These are phyloP conservation scores for Nephrotoma guestfalica DNA, from an alignment of 2,888 invertebrate species.

Conservation along the genomic window DNA sequence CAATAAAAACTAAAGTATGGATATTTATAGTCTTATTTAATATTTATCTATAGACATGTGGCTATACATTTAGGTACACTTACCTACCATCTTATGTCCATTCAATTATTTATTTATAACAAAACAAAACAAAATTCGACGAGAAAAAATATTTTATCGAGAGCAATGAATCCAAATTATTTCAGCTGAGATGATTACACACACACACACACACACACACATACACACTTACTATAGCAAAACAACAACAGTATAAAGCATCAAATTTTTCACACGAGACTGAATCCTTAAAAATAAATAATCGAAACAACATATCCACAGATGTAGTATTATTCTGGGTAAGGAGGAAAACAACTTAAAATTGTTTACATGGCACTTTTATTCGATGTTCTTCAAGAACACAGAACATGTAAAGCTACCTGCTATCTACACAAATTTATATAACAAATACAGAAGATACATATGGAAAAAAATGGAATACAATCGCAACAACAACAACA, in stretches of 20 bases:
- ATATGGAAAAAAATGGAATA: not conserved
- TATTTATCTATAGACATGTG: not conserved
- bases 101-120: not conserved
- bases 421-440: not conserved
- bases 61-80: not conserved
- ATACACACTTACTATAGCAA: not conserved
- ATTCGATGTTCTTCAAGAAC: not conserved
- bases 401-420: not conserved
- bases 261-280: not conserved
- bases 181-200: not conserved
- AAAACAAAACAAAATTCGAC: not conserved
- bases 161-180: not conserved
- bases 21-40: not conserved
- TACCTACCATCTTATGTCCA: not conserved
- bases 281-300: not conserved
- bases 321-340: not conserved
- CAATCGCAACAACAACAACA: not conserved
- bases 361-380: not conserved
- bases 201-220: not conserved
- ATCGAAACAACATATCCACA: not conserved
- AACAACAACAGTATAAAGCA: not conserved
- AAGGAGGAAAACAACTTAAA: not conserved
- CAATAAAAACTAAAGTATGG: not conserved
- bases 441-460: not conserved
- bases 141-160: not conserved